Evolutionary conservation across 1,140 invertebrate species (phyloP).

Genomic region (Orius laevigatus): DNA sequence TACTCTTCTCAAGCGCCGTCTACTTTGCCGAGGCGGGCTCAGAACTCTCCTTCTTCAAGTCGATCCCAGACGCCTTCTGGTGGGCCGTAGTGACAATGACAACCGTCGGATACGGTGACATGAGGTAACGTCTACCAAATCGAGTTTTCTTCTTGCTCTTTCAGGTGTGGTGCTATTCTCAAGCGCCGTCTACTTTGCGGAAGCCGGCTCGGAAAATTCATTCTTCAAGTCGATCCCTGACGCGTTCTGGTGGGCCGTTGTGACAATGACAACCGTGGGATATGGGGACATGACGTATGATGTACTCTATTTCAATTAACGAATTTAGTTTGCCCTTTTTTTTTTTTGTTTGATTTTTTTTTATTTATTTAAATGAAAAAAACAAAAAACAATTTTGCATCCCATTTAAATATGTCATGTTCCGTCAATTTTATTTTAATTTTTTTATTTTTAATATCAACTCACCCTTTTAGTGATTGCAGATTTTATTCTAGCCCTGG

Average conservation of each 20-base stretch:
- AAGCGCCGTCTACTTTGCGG: slow-evolving; percentile 95
- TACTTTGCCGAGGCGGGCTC: slow-evolving; percentile 98
- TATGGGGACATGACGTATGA: slow-evolving; percentile 99
- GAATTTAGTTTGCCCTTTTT: slow-evolving; percentile 31
- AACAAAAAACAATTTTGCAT: neutral
- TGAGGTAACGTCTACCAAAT: slow-evolving; percentile 55
- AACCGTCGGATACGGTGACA: slow-evolving; percentile 95
- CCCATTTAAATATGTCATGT: slow-evolving; percentile 2
- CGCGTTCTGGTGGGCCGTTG: slow-evolving; percentile 88
- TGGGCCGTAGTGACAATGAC: slow-evolving; percentile 99
- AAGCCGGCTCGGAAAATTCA: slow-evolving; percentile 86
- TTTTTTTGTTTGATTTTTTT: slow-evolving; percentile 15
- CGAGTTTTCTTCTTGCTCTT: slow-evolving; percentile 31
- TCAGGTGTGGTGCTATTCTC: slow-evolving; percentile 95
- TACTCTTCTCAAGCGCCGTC: slow-evolving; percentile 96
- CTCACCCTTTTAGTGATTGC: neutral
- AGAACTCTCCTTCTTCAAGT: slow-evolving; percentile 97
- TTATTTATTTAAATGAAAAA: neutral
- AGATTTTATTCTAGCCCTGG: slow-evolving; percentile 3
- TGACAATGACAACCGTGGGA: slow-evolving; percentile 92
- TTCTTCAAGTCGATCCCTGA: slow-evolving; percentile 96
- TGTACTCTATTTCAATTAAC: slow-evolving; percentile 49
- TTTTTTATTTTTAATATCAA: slow-evolving; percentile 7
- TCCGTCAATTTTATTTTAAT: slow-evolving; percentile 6
- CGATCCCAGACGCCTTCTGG: slow-evolving; percentile 97